Evolutionary conservation across 2,888 invertebrate genomes (phyloP).

Genomic region (Prosapia bicincta): DNA sequence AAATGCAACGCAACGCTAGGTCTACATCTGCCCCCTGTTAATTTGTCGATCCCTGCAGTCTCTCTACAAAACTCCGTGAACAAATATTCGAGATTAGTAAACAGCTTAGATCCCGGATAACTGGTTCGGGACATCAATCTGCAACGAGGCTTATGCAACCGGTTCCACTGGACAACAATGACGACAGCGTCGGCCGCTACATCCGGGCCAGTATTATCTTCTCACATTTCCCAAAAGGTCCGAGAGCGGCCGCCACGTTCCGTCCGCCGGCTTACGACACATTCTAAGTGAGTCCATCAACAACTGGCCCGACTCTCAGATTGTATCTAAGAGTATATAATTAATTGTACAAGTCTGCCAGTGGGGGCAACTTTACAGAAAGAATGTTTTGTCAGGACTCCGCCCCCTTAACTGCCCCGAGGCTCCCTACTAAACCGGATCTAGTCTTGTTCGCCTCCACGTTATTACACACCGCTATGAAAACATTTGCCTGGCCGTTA

Average conservation of each 20-base stretch:
- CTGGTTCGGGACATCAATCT: no score
- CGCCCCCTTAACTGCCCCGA: not conserved
- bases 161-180: no score
- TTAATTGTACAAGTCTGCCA: conserved; percentile 2
- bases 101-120: no score
- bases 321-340: conserved; percentile 2
- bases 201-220: not conserved
- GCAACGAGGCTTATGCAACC: no score
- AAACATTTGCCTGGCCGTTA: not conserved
- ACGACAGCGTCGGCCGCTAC: not conserved
- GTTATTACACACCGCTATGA: not conserved
- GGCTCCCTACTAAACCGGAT: not conserved
- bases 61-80: no score
- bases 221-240: not conserved
- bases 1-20: no score
- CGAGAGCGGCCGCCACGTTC: not conserved
- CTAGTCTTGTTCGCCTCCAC: not conserved
- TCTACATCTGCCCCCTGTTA: no score
- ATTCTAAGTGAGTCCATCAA: not conserved
- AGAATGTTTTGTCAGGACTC: not conserved
- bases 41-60: no score
- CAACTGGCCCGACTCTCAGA: not conserved
- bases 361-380: not conserved
- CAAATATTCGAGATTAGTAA: no score
- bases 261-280: no score